Percentiles rank a stretch among this genome's conserved stretches.
Conservation (phyloP, 2,113 vertebrate genomes). For the Aphelocoma coerulescens region DNA sequence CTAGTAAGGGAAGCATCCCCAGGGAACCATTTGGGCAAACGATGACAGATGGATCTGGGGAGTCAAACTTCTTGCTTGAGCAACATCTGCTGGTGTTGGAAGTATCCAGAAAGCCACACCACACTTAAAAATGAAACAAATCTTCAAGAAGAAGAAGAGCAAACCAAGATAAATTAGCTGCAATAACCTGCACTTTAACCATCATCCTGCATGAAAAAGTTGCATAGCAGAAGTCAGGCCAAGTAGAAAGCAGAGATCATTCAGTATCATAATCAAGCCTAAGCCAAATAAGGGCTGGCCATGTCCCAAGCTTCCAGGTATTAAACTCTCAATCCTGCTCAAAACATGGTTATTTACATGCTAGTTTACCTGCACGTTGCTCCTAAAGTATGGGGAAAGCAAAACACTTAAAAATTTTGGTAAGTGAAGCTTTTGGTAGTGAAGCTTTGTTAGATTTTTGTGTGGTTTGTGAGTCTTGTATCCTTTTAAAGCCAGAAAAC, state of each 20-base stretch:
- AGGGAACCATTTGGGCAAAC: not conserved
- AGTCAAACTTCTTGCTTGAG: not conserved
- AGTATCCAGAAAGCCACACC: not conserved
- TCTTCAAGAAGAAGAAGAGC: not conserved
- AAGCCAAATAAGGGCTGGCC: not conserved
- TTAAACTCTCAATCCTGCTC: not conserved
- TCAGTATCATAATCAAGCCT: not conserved
- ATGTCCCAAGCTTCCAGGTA: not conserved
- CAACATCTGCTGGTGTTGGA: not conserved
- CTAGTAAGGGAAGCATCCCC: not conserved
- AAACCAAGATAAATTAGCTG: not conserved
- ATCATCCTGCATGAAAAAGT: not conserved
- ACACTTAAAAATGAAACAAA: not conserved
- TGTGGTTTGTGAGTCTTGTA: not conserved
- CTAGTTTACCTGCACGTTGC: not conserved
- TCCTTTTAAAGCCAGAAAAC: not conserved
- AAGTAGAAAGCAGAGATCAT: not conserved
- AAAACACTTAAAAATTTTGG: not conserved
- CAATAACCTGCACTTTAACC: not conserved
- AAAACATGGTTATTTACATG: not conserved
- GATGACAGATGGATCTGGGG: not conserved
- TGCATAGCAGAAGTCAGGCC: not conserved
- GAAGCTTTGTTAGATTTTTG: not conserved
- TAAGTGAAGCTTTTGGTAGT: not conserved
- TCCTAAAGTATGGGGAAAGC: not conserved